A percentile compares a stretch with the other conserved stretches of the same genome.
Evolutionary conservation across 2,888 invertebrate species (phyloP).

Genomic region (Ormyrus nitidulus): DNA sequence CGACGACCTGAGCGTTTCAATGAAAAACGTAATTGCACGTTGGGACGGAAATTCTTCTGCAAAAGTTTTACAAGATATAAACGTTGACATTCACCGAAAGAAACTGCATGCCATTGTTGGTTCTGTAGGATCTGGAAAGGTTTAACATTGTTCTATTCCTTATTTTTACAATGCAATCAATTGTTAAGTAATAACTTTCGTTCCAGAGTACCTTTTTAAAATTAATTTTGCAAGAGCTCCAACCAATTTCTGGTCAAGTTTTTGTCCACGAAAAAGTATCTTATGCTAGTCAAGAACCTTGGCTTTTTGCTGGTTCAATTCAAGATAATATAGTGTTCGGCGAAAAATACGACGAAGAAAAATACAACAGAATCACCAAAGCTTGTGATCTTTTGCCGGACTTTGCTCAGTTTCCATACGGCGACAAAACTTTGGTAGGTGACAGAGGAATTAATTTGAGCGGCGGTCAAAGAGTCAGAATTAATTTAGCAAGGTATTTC

Average conservation of each 20-base stretch:
- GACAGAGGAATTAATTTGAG: too few species aligned
- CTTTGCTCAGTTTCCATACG: constrained; percentile 80
- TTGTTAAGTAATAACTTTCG: neutral
- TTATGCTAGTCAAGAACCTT: constrained; percentile 90
- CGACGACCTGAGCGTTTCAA: constrained; percentile 71
- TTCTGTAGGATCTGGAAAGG: constrained; percentile 91
- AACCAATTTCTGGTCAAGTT: constrained; percentile 79
- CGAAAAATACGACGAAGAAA: constrained; percentile 78
- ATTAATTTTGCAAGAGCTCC: constrained; percentile 84
- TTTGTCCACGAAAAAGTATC: constrained; percentile 81
- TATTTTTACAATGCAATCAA: too few species aligned
- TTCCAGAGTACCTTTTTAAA: constrained; percentile 80
- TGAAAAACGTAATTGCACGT: constrained; percentile 75
- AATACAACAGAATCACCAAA: constrained; percentile 76
- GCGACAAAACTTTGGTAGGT: constrained; percentile 84
- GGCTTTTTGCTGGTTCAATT: constrained; percentile 87
- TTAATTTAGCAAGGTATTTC: too few species aligned
- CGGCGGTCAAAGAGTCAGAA: too few species aligned
- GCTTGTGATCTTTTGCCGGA: constrained; percentile 75
- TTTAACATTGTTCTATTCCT: constrained; percentile 59
- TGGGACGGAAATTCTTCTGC: constrained; percentile 72
- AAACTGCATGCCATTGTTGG: constrained; percentile 89
- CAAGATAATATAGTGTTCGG: constrained; percentile 92
- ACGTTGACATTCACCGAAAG: constrained; percentile 78
- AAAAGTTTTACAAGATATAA: constrained; percentile 75